Evolutionary conservation across 2,797 vertebrate genomes (phyloP), one percentile per base, ranked within the genome.

Genomic region (Ambastaia sidthimunki): DNA sequence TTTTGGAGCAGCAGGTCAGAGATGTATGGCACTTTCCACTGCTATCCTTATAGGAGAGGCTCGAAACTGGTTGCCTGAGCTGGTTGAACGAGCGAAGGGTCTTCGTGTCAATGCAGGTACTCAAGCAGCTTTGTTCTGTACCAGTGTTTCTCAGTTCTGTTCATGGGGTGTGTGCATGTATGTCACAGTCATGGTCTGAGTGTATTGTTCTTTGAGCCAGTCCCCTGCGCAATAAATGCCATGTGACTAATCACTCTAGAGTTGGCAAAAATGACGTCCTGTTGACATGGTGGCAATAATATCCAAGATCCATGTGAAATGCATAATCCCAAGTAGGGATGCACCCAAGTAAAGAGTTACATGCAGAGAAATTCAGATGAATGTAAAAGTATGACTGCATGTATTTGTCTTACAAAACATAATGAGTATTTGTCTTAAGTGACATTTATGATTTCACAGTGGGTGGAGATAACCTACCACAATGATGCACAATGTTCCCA

Each of bases 11-110:
- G 98, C 97, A 7, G 98, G 98, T 63, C 97, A 99, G 80, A 96
- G 97, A 75, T 98, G 98, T 86, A 99, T 98, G 98, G 97, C 98
- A 23, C 92, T 99, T 47, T 99, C 96, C 82, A 97, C 98, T 12
- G 96, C 96, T 76, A 87, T 98, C 88, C 89, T 98, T 47, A 95
- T 99, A 65, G 98, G 97, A 47, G 96, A 98, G 87, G 93, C 97
- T 15, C 93, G 89, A 69, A 90, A 90, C 85, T 99, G 97, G 98
- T 90, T 99, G 81, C 96, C 96, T 78, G 97, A 99, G 87, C 91
- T 98, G 84, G 97, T 98, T 84, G 95, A 97, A 21, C 95, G 94
- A 62, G 90, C 97, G 78, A 97, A 96, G 91, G 94, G 93, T 62
- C 91, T 99, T 68, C 92, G 92, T 52, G 96, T 99, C 84, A 98